Evolutionary conservation across 2,113 vertebrate species (phyloP).

Genomic region (Falcunculus frontatus): DNA sequence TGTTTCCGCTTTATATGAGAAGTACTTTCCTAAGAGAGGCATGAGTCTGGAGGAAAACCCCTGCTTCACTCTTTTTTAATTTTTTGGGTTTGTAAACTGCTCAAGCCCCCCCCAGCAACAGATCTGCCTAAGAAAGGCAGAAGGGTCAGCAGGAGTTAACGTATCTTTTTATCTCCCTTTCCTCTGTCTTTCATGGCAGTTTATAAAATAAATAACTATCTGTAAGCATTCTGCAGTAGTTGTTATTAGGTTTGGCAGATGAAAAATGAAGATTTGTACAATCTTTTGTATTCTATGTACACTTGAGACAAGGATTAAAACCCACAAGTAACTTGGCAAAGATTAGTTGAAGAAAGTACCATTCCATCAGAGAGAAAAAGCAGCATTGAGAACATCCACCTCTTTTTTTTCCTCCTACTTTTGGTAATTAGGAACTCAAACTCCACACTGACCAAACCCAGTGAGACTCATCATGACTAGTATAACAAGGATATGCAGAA

Average conservation of each 20-base stretch:
- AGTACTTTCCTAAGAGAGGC: slow-evolving; percentile 4
- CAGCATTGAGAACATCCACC: background rate
- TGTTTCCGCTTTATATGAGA: background rate
- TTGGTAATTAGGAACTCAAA: background rate
- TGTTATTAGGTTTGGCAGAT: background rate
- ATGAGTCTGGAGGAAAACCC: background rate
- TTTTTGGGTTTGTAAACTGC: background rate
- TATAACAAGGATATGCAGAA: background rate
- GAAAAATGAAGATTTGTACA: background rate
- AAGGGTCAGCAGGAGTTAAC: background rate
- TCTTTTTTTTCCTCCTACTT: background rate
- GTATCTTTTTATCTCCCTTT: background rate
- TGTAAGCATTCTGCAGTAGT: background rate
- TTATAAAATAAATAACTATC: background rate
- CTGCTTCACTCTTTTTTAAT: background rate
- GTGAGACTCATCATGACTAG: background rate
- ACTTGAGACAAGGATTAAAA: background rate
- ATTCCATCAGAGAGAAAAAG: background rate
- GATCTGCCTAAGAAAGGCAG: background rate
- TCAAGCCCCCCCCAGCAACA: background rate
- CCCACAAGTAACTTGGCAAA: background rate
- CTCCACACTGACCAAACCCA: background rate
- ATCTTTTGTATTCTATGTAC: background rate
- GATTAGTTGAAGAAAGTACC: background rate
- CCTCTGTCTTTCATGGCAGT: background rate